Conservation (phyloP, 2,797 vertebrate species). For the Manis crassicaudata region DNA sequence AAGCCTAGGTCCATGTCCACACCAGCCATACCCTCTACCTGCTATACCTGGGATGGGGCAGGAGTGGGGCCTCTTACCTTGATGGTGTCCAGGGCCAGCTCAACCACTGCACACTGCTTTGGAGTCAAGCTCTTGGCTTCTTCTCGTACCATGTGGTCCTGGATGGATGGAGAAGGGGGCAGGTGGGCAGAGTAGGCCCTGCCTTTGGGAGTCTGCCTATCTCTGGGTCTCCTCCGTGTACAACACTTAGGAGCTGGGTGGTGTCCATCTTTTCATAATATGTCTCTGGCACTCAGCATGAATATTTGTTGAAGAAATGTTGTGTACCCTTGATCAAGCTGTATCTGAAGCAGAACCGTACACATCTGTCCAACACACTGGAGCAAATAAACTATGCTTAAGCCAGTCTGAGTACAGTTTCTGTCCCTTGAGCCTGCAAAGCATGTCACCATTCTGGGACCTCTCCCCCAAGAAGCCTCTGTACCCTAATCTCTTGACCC, state of each 20-base stretch:
- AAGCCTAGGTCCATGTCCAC: background rate
- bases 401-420: background rate
- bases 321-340: background rate
- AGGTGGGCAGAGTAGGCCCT: rapidly evolving
- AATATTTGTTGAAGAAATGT: background rate
- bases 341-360: background rate
- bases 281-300: background rate
- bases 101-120: slow-evolving; percentile 98
- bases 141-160: slow-evolving; percentile 99
- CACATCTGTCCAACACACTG: background rate
- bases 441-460: too few species aligned
- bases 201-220: background rate
- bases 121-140: slow-evolving; percentile 97
- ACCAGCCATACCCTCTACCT: background rate
- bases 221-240: background rate
- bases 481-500: background rate
- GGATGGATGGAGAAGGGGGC: background rate
- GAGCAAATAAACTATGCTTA: background rate
- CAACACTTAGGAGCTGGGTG: background rate
- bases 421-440: background rate
- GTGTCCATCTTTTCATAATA: background rate
- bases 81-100: slow-evolving; percentile 97
- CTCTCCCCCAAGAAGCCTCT: background rate
- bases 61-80: slow-evolving; percentile 88
- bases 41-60: background rate